Evolutionary conservation across 2,797 vertebrate genomes (phyloP), one percentile per base, ranked within the genome.

Genomic region (Ptychobarbus kaznakovi): DNA sequence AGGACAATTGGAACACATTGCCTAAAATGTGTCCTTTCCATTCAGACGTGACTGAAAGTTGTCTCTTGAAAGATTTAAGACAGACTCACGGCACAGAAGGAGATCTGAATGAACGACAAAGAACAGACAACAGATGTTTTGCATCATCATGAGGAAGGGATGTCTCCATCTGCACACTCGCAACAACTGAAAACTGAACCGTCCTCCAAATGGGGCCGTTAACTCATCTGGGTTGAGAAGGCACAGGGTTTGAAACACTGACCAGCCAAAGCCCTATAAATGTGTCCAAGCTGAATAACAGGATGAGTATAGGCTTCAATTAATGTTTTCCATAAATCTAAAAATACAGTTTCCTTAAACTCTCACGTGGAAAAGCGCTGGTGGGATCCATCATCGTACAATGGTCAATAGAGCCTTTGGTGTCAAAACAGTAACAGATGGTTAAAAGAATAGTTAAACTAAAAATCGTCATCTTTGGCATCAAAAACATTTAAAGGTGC

Each of bases 31-130:
- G 12, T 75, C 38, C 7, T 49, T 51, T 38, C 42, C 53, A 83
- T 16, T 83, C 16, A 49, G 42, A 63, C 28, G 12, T 75, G 32
- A 76, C 82, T 66, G 44, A 25, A 66, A 53, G 35, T 11, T 4
- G 2, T 40, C 15, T 73, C 35, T 73, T 61, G 51, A 61, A 61
- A 82, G 38, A 82, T 82, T 73, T 82, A 72, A 61, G 68, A 66
- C 42, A 49, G 28, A 13, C 22, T 72, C n/a, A 32, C 3, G 1
- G 69, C 46, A 61, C 51, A 63, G 51, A 40, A 58, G 66, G 35
- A 81, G 66, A 58, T 42, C 66, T 82, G n/a, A 82, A 61, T 73
- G 53, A 82, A 74, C 0, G 49, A 46, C 69, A 46, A 63, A 82
- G 68, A 82, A 82, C 53, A 82, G 69, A 73, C 51, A 72, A 81